Evolutionary conservation across 2,888 invertebrate species (phyloP), one percentile per base, ranked within the genome.

Genomic region (Lordiphosa fenestrarum): DNA sequence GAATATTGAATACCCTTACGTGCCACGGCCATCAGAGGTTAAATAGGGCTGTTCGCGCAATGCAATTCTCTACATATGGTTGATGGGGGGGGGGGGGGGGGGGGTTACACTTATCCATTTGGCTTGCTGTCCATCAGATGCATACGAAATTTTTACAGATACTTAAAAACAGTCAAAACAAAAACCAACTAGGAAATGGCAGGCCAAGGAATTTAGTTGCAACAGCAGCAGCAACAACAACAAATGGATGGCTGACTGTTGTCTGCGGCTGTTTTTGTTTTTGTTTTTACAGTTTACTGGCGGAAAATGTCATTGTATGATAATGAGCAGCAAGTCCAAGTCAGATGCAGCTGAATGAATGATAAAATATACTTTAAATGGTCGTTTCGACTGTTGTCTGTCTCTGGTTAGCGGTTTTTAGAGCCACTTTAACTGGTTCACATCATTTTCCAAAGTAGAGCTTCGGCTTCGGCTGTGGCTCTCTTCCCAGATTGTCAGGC

Each of bases 251-350:
- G 15, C 15, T 15, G 15, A 15, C 15, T 15, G 15, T 58, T 67
- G 50, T 61, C 62, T 23, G 23, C 23, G 9, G 77, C 64, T 76
- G 84, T 71, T 73, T 53, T 96, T 94, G 38, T 44, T 92, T 96
- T 97, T 15, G 46, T 66, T 66, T 73, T 73, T 73, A 73, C 73
- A 73, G 73, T 73, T 73, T 37, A 36, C 33, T 35, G 35, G 38
- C 53, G 65, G 67, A 56, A 81, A 81, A 81, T 84, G 85, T 81
- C 81, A 81, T 81, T 81, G 81, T 84, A 81, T 81, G 81, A 84
- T 81, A 81, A 81, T 81, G 80, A 81, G 80, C 74, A 73, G 80
- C 74, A 73, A 62, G 73, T 82, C 71, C 73, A 72, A 75, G 80
- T 69, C 83, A 76, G 77, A 71, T 77, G 82, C 82, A 80, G 77